Percentiles rank a stretch among this genome's conserved stretches.
phyloP scores from a whole-genome alignment of 2,888 invertebrate species.

The Lasioglossum morio region DNA sequence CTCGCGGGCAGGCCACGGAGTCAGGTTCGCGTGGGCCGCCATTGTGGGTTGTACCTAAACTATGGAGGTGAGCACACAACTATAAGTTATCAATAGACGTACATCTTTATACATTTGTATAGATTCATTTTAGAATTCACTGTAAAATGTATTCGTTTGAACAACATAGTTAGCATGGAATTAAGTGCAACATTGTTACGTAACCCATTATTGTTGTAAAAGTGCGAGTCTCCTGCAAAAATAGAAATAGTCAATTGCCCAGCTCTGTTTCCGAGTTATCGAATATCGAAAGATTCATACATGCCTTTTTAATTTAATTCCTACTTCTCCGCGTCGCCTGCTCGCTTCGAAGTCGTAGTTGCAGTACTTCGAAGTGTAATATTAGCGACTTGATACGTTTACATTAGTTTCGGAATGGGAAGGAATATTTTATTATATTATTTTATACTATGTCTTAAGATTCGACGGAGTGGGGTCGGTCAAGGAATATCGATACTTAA shows the following conservation, averaged over 20 bases:
- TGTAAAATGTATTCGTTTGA: background rate
- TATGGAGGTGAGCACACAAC: background rate
- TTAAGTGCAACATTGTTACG: background rate
- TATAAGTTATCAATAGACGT: background rate
- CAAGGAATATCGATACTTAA: background rate
- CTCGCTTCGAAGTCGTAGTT: background rate
- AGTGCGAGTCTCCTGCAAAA: background rate
- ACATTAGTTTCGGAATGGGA: background rate
- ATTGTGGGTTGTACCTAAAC: background rate
- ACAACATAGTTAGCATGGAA: background rate
- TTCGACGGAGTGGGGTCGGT: background rate
- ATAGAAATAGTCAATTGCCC: background rate
- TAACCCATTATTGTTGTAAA: background rate
- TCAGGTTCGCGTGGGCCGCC: no score
- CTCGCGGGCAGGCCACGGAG: no score
- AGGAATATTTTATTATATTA: slow-evolving; percentile 23
- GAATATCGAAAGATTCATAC: background rate
- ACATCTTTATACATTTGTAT: background rate
- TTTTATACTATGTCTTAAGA: slow-evolving; percentile 1
- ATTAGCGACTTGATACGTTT: slow-evolving; percentile 12
- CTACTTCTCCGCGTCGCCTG: background rate
- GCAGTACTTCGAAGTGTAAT: background rate
- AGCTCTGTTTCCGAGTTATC: background rate
- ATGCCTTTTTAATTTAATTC: background rate
- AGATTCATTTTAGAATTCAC: no score